Evolutionary conservation across 2,797 vertebrate genomes (phyloP).

Genomic region (Poeciliopsis turneri): DNA sequence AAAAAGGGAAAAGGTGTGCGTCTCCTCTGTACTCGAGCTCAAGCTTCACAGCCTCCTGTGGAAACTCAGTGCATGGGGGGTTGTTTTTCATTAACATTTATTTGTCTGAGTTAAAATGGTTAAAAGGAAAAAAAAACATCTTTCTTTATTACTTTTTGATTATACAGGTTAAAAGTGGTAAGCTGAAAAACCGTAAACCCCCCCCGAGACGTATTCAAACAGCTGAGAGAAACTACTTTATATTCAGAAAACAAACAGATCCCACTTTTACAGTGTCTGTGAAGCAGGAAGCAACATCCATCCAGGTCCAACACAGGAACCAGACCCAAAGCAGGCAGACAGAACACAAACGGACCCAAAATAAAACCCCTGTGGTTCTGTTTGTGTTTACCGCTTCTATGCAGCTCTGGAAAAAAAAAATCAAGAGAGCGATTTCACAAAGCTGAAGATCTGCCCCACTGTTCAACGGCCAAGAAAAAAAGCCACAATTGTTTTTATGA

Average conservation of each 20-base stretch:
- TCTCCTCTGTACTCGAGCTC: conserved; percentile 6
- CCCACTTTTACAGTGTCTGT: not conserved
- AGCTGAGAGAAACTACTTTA: not conserved
- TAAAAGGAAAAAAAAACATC: conserved; percentile 6
- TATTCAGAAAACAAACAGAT: not conserved
- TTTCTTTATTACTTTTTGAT: conserved; percentile 54
- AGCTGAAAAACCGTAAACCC: not conserved
- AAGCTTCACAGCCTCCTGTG: conserved; percentile 13
- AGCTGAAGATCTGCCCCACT: not conserved
- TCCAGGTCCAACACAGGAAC: not conserved
- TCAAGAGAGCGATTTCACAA: not conserved
- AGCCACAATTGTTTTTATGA: not conserved
- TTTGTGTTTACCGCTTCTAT: not conserved
- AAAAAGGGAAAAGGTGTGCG: conserved; percentile 22
- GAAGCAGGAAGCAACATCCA: not conserved
- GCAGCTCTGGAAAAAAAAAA: too few relatives aligned
- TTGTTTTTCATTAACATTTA: conserved; percentile 69
- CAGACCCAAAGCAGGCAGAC: not conserved
- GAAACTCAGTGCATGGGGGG: conserved; percentile 49
- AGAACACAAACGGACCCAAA: not conserved
- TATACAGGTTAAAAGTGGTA: conserved; percentile 24
- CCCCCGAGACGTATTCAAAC: not conserved
- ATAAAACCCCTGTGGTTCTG: not conserved
- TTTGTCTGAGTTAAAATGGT: conserved; percentile 60
- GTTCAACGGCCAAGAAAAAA: not conserved